phyloP scores from a whole-genome alignment of 2,888 invertebrate genomes.

The Rhagonycha fulva region DNA sequence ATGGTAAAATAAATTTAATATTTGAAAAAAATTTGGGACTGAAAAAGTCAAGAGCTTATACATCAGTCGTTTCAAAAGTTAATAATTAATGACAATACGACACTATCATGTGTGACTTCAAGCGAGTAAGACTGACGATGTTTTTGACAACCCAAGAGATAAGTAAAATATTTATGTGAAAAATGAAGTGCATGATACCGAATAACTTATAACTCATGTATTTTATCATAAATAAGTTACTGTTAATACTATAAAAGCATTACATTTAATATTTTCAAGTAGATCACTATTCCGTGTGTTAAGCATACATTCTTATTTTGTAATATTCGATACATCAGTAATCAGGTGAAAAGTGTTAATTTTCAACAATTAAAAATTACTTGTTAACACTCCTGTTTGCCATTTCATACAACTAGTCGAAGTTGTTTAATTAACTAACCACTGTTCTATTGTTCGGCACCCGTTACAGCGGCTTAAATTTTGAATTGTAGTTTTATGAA shows the following conservation, averaged over 20 bases:
- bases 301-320: neutral
- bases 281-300: neutral
- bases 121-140: constrained; percentile 40
- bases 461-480: neutral
- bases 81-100: constrained; percentile 37
- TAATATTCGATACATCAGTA: neutral
- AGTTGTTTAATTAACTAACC: neutral
- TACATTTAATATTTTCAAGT: neutral
- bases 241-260: neutral
- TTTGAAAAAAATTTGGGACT: neutral
- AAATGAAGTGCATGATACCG: constrained; percentile 44
- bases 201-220: constrained; percentile 38
- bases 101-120: constrained; percentile 39
- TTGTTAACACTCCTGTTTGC: neutral
- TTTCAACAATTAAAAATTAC: neutral
- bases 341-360: neutral
- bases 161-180: constrained; percentile 39
- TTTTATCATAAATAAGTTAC: neutral
- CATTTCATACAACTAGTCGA: neutral
- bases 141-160: constrained; percentile 38
- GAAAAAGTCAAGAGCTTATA: constrained; percentile 2
- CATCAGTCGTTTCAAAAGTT: constrained; percentile 9
- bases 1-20: neutral
- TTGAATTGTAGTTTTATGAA: neutral
- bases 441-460: neutral